Evolutionary conservation across 2,797 vertebrate species (phyloP).

Genomic region (Ptychadena robeensis): DNA sequence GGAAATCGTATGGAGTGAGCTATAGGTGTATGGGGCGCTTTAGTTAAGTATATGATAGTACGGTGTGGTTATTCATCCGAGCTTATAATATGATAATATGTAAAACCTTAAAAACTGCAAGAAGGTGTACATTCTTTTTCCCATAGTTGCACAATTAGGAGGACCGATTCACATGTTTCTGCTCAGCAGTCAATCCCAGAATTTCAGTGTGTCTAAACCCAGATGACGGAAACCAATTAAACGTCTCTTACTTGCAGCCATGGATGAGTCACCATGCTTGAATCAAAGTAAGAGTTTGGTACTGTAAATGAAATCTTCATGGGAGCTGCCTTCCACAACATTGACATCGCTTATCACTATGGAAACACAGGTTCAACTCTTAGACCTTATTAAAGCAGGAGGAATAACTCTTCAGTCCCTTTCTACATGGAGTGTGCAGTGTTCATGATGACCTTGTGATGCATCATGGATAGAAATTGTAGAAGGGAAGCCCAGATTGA

Average conservation of each 20-base stretch:
- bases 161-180: background rate
- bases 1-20: too few species aligned
- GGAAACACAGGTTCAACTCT: conserved; percentile 46
- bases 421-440: conserved; percentile 42
- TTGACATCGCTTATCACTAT: conserved; percentile 38
- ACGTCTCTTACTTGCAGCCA: conserved; percentile 13
- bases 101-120: too few species aligned
- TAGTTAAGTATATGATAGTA: too few species aligned
- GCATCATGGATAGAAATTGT: conserved; percentile 19
- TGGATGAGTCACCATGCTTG: conserved; percentile 49
- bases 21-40: too few species aligned
- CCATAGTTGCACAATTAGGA: too few species aligned
- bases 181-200: background rate
- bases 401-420: conserved; percentile 20
- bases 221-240: conserved; percentile 25
- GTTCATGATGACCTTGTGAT: conserved; percentile 46
- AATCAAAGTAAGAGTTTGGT: conserved; percentile 44
- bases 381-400: conserved; percentile 29
- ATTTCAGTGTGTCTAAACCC: background rate
- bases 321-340: conserved; percentile 27
- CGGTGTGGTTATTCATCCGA: too few species aligned
- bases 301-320: conserved; percentile 49
- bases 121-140: too few species aligned
- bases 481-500: background rate
- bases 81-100: too few species aligned